Base-by-base conservation (phyloP, 2,888 invertebrate species). In the Epistrophella euchroma region DNA sequence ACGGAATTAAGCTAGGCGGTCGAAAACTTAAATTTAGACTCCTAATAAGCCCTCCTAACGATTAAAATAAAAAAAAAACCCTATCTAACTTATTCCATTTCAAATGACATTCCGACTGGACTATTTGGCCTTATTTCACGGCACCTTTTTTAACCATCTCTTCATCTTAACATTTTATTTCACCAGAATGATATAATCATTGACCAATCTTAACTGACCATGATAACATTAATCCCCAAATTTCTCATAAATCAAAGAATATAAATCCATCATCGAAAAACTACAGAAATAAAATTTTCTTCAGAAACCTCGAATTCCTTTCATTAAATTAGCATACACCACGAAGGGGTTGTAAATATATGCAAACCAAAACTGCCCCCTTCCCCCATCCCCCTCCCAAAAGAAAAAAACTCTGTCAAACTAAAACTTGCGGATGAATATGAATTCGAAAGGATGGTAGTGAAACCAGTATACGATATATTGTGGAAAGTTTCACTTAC, bases 401-500 rank as follows among this genome's bases (percentile, higher is more conserved):
- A 28, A 45, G 15, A 62, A 28, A 62, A 43, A 32, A 62, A 17
- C 11, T 22, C 22, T 35, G 47, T 47, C 68, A 68, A 52, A 37
- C 68, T 37, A 37, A 37, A 17, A 68, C 37, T 22, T 56, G n/a
- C n/a, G 25, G 43, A 52, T 71, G 56, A 43, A 58, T 56, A 43
- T 68, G 50, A 19, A 58, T 22, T 13, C 28, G 15, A 11, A 25
- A 43, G 11, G n/a, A 45, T 37, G 35, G 28, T 15, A 70, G 19
- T 47, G 74, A 52, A 66, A 47, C 11, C 47, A 45, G 35, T 37
- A 68, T 40, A 7, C 70, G 52, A 73, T 47, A 74, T 40, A 56
- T 50, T 70, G 17, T 45, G 58, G 78, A 70, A 79, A 58, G 55
- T 66, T 56, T 71, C 58, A 47, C 74, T 56, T 50, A 71, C 64